Base-by-base conservation (phyloP, 2,113 vertebrate species). In the Calyptomena viridis region DNA sequence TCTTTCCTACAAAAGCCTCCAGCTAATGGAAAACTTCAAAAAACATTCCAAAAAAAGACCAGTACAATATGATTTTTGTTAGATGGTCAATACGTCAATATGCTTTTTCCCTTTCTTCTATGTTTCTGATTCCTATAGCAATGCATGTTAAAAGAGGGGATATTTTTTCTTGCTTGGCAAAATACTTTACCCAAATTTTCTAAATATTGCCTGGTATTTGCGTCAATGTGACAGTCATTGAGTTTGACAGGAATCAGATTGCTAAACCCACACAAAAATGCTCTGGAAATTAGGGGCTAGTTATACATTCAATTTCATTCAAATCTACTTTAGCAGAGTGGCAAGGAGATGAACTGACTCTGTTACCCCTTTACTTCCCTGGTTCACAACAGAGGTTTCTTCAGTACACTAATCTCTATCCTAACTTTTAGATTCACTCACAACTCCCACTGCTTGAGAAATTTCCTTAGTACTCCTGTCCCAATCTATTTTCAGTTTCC, bases 161-260 rank as follows among this genome's bases (percentile, higher is more conserved):
- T 3, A 9, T 25, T 84, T 85, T 37, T 58, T 33, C 73, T 72
- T 84, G 46, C 35, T 95, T 97, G 94, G 93, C 95, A 95, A 92
- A 94, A 95, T 91, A 95, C 93, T 88, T 94, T 90, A 60, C 56
- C 83, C 37, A 64, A 88, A 86, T 93, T 95, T 92, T 93, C 95
- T 90, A 96, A 94, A 84, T 94, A 88, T 84, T 95, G 85, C 53
- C 58, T 55, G 76, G 76, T 90, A 64, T 93, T 95, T 97, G 40
- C 85, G 76, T 94, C 95, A 96, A 50, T 90, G 9, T 62, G 79
- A 96, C 85, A 93, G 80, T 60, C 90, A 90, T 60, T 58, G 68
- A 77, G 80, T 79, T 84, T 97, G 95, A 93, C 86, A 96, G 77
- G 80, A 96, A 93, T 96, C 88, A 92, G 80, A 96, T 23, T 87